Evolutionary conservation across 2,888 invertebrate species (phyloP), one percentile per base, ranked within the genome.

Genomic region (Microdon myrmicae): DNA sequence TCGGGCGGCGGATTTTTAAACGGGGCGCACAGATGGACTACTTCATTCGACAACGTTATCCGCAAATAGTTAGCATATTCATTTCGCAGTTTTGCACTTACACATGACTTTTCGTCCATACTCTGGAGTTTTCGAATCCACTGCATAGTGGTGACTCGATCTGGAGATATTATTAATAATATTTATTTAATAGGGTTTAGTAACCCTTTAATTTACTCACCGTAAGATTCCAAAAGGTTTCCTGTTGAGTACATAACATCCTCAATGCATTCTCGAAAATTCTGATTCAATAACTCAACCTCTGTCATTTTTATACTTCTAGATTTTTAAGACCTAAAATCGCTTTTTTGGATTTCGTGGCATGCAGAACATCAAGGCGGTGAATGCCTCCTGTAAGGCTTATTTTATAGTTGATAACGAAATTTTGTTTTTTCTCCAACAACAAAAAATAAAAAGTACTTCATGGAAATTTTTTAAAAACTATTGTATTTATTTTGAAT

Each of bases 71-170:
- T 83, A 1, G 80, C 75, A 55, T 84, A 84, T 55, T 84, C 82
- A 69, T 84, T 84, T 48, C 82, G 78, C 38, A 82, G 71, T 69
- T 79, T 81, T 2, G 77, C 75, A 3, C 72, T 70, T 72, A 82
- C 81, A 26, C 82, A 70, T 39, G 78, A 76, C 37, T 81, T 79
- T 32, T 81, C 81, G 3, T 81, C 75, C 31, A 83, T 69, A 22
- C 76, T 75, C 2, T 78, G 72, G 4, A 84, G 70, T 71, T 82
- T 82, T 51, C 82, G 73, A 2, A 79, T 73, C 84, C 84, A 84
- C 73, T 84, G 83, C 13, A 81, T 78, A 59, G 81, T 81, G 58
- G 82, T 74, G 4, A 84, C 83, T 29, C 84, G 78, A 72, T 84
- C 84, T 82, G 16, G 2, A 35, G 22, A 16, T 4, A 4, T 25